Conservation (phyloP, 2,797 vertebrate species). For the Allenopithecus nigroviridis region DNA sequence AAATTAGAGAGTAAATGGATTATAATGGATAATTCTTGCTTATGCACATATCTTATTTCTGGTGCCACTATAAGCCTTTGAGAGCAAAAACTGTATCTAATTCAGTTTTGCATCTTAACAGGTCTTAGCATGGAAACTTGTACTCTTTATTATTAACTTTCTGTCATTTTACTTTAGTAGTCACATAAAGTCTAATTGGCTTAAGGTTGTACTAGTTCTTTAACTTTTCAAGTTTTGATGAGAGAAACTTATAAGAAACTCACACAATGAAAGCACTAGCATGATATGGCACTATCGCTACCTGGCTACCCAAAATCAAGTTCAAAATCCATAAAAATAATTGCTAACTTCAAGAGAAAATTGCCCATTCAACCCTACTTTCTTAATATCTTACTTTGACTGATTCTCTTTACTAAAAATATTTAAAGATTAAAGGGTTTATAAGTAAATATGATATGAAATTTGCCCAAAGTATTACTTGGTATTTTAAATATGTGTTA, state of each 20-base stretch:
- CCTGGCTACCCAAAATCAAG: not conserved
- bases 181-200: not conserved
- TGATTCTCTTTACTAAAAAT: slow-evolving; percentile 27
- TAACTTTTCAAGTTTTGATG: not conserved
- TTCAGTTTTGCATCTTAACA: not conserved
- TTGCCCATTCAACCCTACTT: not conserved
- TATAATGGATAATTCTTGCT: not conserved
- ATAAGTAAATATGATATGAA: slow-evolving; percentile 67
- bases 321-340: slow-evolving; percentile 7
- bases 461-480: slow-evolving; percentile 54
- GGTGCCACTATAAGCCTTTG: not conserved
- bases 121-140: not conserved
- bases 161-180: not conserved
- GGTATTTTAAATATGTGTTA: slow-evolving; percentile 59
- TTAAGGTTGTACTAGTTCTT: not conserved
- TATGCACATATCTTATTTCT: not conserved
- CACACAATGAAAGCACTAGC: not conserved
- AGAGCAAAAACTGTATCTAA: not conserved
- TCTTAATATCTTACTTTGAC: not conserved
- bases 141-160: not conserved
- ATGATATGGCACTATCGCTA: not conserved
- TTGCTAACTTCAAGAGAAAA: not conserved
- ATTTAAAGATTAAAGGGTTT: not conserved
- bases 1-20: not conserved
- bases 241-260: not conserved